A percentile compares a stretch with the other conserved stretches of the same genome.
These are phyloP conservation scores for Oxystoma pomonae DNA, from an alignment of 2,888 invertebrate genomes.

Conservation along the genomic window DNA sequence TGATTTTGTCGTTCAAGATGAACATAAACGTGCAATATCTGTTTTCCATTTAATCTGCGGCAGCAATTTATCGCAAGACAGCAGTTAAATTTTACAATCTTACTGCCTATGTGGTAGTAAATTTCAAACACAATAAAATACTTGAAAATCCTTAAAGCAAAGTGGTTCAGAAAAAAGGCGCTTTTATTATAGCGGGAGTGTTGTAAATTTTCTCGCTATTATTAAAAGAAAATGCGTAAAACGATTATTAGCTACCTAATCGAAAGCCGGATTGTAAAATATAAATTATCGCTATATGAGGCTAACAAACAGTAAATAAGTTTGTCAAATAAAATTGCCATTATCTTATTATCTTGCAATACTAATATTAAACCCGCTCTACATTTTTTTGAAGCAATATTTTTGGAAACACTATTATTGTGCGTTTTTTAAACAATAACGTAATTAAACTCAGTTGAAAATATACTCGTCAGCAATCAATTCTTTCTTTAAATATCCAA, in stretches of 20 bases:
- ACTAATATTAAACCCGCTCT: too few relatives aligned
- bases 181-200: background rate
- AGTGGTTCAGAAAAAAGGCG: background rate
- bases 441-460: too few relatives aligned
- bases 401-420: too few relatives aligned
- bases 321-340: background rate
- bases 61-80: constrained; percentile 40
- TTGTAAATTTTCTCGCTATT: background rate
- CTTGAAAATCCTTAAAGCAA: constrained; percentile 11
- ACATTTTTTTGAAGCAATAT: too few relatives aligned
- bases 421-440: too few relatives aligned
- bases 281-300: background rate
- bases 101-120: constrained; percentile 35
- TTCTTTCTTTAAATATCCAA: too few relatives aligned
- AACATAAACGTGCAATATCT: too few relatives aligned
- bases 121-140: constrained; percentile 43
- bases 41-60: background rate
- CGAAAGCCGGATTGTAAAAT: background rate
- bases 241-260: background rate
- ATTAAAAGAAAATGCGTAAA: background rate
- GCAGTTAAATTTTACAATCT: constrained; percentile 43
- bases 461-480: too few relatives aligned
- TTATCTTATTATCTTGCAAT: too few relatives aligned
- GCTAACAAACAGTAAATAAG: background rate
- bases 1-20: too few relatives aligned